A percentile compares a stretch with the other conserved stretches of the same genome.
phyloP scores from a whole-genome alignment of 2,113 vertebrate genomes.

The Hepsetus odoe region DNA sequence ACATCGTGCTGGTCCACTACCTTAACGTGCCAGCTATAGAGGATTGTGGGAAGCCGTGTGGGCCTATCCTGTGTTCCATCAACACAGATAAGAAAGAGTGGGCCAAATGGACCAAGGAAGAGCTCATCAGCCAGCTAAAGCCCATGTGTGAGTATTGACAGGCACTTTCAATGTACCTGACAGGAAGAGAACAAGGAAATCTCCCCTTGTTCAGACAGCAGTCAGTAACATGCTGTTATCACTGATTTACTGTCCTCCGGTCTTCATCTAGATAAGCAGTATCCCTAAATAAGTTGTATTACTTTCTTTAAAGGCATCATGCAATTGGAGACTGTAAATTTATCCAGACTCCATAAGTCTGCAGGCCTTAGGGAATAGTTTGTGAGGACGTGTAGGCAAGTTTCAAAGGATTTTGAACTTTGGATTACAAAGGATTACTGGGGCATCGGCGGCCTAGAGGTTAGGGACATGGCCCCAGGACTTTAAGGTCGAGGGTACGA shows the following conservation, averaged over 20 bases:
- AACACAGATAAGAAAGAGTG: constrained; percentile 99
- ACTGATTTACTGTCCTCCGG: not conserved
- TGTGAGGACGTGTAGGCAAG: too few species aligned
- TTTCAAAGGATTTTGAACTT: not conserved
- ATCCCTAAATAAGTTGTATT: not conserved
- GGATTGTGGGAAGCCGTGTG: constrained; percentile 96
- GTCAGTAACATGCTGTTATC: not conserved
- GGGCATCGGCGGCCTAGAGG: too few species aligned
- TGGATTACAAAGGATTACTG: too few species aligned
- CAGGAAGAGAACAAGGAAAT: not conserved
- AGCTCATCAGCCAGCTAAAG: constrained; percentile 96
- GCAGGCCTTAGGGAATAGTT: not conserved
- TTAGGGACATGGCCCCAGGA: too few species aligned
- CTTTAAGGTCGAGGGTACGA: too few species aligned
- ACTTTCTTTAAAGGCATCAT: not conserved
- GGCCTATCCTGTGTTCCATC: constrained; percentile 96
- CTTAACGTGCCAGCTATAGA: constrained; percentile 98
- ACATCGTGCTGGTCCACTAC: constrained; percentile 98
- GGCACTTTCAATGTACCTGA: not conserved
- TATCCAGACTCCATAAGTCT: not conserved
- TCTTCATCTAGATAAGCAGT: not conserved
- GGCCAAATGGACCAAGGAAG: constrained; percentile 99
- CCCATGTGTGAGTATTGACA: constrained; percentile 93
- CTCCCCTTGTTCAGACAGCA: not conserved
- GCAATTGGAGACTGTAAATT: not conserved